Percentiles rank a stretch among this genome's conserved stretches.
phyloP scores from a whole-genome alignment of 2,797 vertebrate genomes.

The Hipposideros larvatus region DNA sequence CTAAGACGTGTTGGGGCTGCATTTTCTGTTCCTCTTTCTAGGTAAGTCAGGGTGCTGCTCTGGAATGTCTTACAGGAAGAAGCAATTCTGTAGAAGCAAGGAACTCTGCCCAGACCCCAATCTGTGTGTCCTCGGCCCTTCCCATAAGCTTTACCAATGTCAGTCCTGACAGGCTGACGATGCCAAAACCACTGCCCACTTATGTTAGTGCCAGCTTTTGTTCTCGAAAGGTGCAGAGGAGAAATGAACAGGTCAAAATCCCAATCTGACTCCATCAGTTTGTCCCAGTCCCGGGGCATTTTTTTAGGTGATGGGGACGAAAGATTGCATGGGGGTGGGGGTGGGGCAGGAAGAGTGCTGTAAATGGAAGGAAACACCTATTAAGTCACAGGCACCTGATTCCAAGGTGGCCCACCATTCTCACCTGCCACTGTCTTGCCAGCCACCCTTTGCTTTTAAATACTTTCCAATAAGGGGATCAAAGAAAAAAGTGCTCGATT shows the following conservation, averaged over 20 bases:
- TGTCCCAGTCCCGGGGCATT: background rate
- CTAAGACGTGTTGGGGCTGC: background rate
- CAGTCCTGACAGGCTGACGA: background rate
- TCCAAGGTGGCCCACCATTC: background rate
- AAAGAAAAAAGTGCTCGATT: background rate
- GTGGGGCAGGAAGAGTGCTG: background rate
- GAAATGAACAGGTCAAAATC: background rate
- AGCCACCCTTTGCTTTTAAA: background rate
- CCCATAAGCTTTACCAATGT: fast-evolving
- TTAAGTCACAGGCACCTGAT: background rate
- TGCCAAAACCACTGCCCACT: background rate
- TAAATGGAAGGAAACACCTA: background rate
- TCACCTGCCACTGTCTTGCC: background rate
- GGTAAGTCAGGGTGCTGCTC: background rate
- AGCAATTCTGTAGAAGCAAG: background rate
- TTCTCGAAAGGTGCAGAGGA: background rate
- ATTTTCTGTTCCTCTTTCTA: background rate
- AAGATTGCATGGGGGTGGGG: fast-evolving
- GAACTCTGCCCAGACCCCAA: background rate
- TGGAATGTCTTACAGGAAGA: background rate
- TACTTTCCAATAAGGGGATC: background rate
- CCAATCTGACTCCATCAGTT: background rate
- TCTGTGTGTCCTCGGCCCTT: background rate
- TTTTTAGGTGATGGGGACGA: constrained; percentile 12
- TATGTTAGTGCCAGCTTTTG: background rate